Evolutionary conservation across 2,888 invertebrate genomes (phyloP).

Genomic region (Clitarchus hookeri): DNA sequence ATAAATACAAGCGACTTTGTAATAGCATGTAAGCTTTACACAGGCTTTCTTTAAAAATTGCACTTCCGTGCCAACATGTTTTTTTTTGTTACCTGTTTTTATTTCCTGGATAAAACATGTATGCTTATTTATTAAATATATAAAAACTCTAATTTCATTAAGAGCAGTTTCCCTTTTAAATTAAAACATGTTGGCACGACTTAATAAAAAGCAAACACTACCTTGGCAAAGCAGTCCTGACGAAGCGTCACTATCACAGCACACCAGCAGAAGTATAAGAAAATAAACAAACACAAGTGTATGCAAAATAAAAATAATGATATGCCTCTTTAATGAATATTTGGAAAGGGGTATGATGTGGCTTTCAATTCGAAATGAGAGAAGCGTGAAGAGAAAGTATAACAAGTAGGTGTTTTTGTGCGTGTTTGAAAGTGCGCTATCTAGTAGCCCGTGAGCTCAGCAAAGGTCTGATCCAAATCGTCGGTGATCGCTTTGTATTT

Average conservation of each 20-base stretch:
- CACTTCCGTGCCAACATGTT: not conserved
- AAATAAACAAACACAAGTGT: not conserved
- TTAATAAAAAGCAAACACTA: conserved; percentile 38
- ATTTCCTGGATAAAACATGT: not conserved
- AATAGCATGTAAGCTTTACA: not conserved
- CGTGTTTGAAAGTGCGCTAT: conserved; percentile 43
- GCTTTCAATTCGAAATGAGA: not conserved
- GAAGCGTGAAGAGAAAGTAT: conserved; percentile 1
- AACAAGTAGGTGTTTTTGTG: conserved; percentile 30
- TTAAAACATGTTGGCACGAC: conserved; percentile 18
- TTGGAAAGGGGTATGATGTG: not conserved
- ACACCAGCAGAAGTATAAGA: conserved; percentile 17
- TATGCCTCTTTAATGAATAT: not conserved
- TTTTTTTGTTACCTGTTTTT: not conserved
- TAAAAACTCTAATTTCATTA: not conserved
- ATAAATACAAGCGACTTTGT: not conserved
- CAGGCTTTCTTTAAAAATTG: not conserved
- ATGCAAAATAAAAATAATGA: not conserved
- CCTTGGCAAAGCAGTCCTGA: conserved; percentile 40
- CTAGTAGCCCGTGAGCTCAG: conserved; percentile 97
- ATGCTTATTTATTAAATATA: not conserved
- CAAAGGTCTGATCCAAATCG: conserved; percentile 96
- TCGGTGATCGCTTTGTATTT: conserved; percentile 96
- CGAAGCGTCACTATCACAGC: conserved; percentile 35
- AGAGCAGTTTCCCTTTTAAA: not conserved